These are phyloP conservation scores for Alsophila aescularia DNA, from an alignment of 2,888 invertebrate species.

Conservation along the genomic window DNA sequence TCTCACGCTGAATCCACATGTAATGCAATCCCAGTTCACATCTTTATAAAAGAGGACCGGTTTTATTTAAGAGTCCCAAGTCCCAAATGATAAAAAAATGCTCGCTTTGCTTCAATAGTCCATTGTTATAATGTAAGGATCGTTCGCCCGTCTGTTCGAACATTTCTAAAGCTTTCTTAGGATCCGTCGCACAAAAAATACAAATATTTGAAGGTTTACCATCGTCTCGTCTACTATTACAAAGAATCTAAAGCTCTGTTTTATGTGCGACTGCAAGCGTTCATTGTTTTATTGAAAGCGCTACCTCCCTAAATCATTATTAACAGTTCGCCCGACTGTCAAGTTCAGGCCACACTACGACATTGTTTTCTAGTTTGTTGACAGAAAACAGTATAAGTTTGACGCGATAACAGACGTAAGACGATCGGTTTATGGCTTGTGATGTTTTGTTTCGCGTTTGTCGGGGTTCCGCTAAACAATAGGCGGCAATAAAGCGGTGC, in stretches of 20 bases:
- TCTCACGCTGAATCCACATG: slow-evolving; percentile 49
- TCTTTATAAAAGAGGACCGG: slow-evolving; percentile 57
- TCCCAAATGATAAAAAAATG: slow-evolving; percentile 48
- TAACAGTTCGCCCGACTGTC: slow-evolving; percentile 64
- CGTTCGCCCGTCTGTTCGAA: slow-evolving; percentile 33
- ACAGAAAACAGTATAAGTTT: slow-evolving; percentile 46
- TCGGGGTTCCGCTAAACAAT: slow-evolving; percentile 45
- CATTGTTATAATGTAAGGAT: slow-evolving; percentile 44
- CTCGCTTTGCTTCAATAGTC: slow-evolving; percentile 40
- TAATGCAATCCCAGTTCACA: slow-evolving; percentile 57
- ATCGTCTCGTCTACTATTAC: slow-evolving; percentile 28
- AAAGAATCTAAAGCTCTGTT: slow-evolving; percentile 20
- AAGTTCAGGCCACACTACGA: slow-evolving; percentile 54
- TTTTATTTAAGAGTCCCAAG: slow-evolving; percentile 55
- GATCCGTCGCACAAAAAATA: slow-evolving; percentile 39
- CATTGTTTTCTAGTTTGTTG: slow-evolving; percentile 59
- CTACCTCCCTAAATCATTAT: slow-evolving; percentile 45
- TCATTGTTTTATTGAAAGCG: slow-evolving; percentile 41
- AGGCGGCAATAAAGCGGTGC: slow-evolving; percentile 33
- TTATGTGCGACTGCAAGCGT: slow-evolving; percentile 33
- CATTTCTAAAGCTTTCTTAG: slow-evolving; percentile 38
- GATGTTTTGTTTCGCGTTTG: slow-evolving; percentile 46
- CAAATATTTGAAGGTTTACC: slow-evolving; percentile 32
- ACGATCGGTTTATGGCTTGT: slow-evolving; percentile 44
- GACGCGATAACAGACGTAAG: slow-evolving; percentile 38